Conservation (phyloP, 1,140 invertebrate species). For the Goniozus legneri region DNA sequence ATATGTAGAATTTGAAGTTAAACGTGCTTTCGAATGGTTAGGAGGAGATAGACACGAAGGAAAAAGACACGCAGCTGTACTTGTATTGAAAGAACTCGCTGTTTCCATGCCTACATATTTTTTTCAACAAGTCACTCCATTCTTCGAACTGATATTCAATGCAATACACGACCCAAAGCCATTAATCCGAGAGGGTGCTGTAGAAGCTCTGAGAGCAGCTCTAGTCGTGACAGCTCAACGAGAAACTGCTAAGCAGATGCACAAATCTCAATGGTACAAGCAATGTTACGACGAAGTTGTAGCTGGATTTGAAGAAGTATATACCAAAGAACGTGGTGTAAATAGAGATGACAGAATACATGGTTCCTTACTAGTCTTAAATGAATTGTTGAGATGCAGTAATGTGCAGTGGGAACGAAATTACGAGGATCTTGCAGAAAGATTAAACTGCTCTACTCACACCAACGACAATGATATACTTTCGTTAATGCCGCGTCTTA, state of each 20-base stretch:
- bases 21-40: conserved; percentile 91
- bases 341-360: conserved; percentile 89
- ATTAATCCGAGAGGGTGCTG: conserved; percentile 87
- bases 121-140: conserved; percentile 94
- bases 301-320: conserved; percentile 72
- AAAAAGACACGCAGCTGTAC: conserved; percentile 85
- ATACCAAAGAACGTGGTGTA: conserved; percentile 70
- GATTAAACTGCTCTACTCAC: conserved; percentile 48
- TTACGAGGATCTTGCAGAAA: conserved; percentile 68
- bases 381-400: conserved; percentile 90
- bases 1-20: conserved; percentile 96
- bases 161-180: conserved; percentile 90
- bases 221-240: conserved; percentile 91
- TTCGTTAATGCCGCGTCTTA: conserved; percentile 58
- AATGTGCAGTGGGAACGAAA: conserved; percentile 85
- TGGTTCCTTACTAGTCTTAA: conserved; percentile 88
- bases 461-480: conserved; percentile 58
- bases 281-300: conserved; percentile 89
- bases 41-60: conserved; percentile 84
- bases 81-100: conserved; percentile 90
- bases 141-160: conserved; percentile 94
- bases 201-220: conserved; percentile 88
- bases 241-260: conserved; percentile 86
- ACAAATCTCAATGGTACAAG: conserved; percentile 87
- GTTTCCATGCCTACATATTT: conserved; percentile 96